phyloP scores from a whole-genome alignment of 2,888 invertebrate species.

The Drosophila subsilvestris region DNA sequence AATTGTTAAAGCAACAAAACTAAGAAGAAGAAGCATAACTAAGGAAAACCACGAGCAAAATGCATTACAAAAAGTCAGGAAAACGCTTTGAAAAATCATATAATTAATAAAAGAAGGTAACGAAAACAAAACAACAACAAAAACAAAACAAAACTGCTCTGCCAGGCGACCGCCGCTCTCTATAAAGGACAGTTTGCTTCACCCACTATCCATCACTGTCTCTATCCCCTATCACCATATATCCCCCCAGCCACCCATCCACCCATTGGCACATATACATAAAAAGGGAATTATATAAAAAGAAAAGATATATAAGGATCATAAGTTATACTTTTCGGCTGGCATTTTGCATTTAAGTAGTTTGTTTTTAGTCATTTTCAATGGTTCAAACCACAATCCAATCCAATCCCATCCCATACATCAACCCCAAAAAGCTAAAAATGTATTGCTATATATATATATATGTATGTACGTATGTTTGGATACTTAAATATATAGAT shows the following conservation, averaged over 20 bases:
- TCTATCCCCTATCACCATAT: constrained; percentile 6
- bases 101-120: constrained; percentile 35
- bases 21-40: constrained; percentile 25
- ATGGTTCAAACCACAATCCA: constrained; percentile 15
- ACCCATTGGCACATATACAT: constrained; percentile 27
- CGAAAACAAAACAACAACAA: constrained; percentile 11
- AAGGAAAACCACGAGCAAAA: constrained; percentile 22
- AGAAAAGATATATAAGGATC: constrained; percentile 12
- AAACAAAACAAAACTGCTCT: constrained; percentile 36
- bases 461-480: constrained; percentile 5
- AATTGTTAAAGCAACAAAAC: constrained; percentile 54
- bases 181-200: constrained; percentile 40
- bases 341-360: constrained; percentile 38
- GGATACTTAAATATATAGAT: constrained; percentile 24
- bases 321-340: constrained; percentile 26
- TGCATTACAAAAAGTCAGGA: constrained; percentile 33
- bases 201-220: constrained; percentile 22
- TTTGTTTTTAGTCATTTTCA: constrained; percentile 30
- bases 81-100: constrained; percentile 42
- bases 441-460: constrained; percentile 23
- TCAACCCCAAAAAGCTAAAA: constrained; percentile 4
- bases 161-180: constrained; percentile 37
- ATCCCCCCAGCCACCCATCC: constrained; percentile 12
- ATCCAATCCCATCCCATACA: constrained; percentile 4
- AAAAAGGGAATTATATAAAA: constrained; percentile 43